These are phyloP conservation scores for Leptopilina clavipes DNA, from an alignment of 1,140 invertebrate genomes.

Conservation along the genomic window DNA sequence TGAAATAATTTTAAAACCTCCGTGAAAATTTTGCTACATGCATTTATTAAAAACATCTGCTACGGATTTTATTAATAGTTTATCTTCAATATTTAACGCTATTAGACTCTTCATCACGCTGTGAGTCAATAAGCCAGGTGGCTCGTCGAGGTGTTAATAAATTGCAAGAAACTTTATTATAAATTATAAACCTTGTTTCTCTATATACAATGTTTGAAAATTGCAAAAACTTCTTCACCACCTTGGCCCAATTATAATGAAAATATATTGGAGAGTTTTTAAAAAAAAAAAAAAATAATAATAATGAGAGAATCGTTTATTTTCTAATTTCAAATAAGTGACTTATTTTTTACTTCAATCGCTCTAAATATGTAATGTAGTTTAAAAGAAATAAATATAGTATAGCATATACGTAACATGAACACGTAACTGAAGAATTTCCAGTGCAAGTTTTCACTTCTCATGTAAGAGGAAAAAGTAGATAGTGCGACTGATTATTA, in stretches of 20 bases:
- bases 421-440: conserved; percentile 52
- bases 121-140: too few relatives aligned
- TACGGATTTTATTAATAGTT: too few relatives aligned
- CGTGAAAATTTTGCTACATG: too few relatives aligned
- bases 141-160: too few relatives aligned
- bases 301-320: not conserved
- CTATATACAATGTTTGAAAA: not conserved
- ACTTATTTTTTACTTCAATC: not conserved
- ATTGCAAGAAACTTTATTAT: too few relatives aligned
- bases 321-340: conserved; percentile 35
- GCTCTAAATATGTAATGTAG: not conserved
- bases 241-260: conserved; percentile 10
- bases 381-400: conserved; percentile 44
- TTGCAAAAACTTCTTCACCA: not conserved
- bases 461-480: conserved; percentile 40
- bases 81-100: too few relatives aligned
- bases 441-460: conserved; percentile 57
- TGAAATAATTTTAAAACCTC: too few relatives aligned
- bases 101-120: too few relatives aligned
- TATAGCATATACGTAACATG: conserved; percentile 50
- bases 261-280: conserved; percentile 43
- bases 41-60: too few relatives aligned
- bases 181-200: not conserved
- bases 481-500: conserved; percentile 44
- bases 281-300: conserved; percentile 46